Base-by-base conservation (phyloP, 1,140 invertebrate genomes). In the Pogonognathellus flavescens region DNA sequence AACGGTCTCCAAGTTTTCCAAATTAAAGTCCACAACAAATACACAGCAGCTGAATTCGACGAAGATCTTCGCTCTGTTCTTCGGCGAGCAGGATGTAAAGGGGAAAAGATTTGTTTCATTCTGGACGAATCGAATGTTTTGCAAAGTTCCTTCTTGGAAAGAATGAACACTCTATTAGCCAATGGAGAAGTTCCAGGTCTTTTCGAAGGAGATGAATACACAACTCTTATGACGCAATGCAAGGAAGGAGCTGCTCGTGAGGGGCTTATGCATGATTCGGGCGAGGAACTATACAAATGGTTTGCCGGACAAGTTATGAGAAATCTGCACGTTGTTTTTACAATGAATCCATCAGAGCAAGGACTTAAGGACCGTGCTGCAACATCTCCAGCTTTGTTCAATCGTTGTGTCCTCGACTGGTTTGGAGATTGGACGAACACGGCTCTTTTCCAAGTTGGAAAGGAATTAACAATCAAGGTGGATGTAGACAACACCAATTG, bases 361-460 rank as follows among this genome's bases (percentile, higher is more conserved):
- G 99, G 98, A 0, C 92, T 99, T 6, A 99, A 99, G 91, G 98
- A 99, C 91, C 93, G 98, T 85, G 98, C 99, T 3, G 96, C 98
- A 4, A 99, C 99, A 0, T 99, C 98, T 3, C 99, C 99, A 82
- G 99, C 99, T 25, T 92, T 99, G 20, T 99, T 99, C 93, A 99
- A 99, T 92, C 94, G 98, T 90, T 99, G 99, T 92, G 99, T 99
- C 0, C 93, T 99, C 57, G 99, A 99, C 91, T 99, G 99, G 99
- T 99, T 99, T 91, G 99, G 99, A 1, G 99, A 99, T 92, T 99
- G 99, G 99, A 98, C 97, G 13, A 97, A 99, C 90, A 96, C 96
- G 14, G 97, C 98, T 1, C 92, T 99, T 9, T 99, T 97, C 93
- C 97, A 99, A 92, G 96, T 97, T 81, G 87, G 25, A 13, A 85